Percentiles rank a stretch among this genome's conserved stretches.
Conservation (phyloP, 2,888 invertebrate species). For the Anoplius nigerrimus region DNA sequence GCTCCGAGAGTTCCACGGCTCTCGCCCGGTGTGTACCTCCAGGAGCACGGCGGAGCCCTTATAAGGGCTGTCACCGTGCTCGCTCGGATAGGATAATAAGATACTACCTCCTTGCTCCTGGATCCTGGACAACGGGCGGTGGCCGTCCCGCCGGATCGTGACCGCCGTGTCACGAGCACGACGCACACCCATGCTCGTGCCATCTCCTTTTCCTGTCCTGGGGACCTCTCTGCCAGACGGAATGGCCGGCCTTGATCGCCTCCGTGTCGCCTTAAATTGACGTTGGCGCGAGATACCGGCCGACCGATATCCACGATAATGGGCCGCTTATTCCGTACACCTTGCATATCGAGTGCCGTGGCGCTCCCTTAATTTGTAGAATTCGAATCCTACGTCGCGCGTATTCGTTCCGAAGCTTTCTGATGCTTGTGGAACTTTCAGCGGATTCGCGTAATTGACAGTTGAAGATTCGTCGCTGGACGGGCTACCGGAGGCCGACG, state of each 20-base stretch:
- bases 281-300: neutral
- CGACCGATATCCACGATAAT: no score
- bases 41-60: slow-evolving; percentile 57
- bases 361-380: no score
- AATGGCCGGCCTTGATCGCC: slow-evolving; percentile 4
- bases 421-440: no score
- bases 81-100: slow-evolving; percentile 67
- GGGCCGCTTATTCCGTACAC: no score
- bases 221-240: neutral
- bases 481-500: no score
- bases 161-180: slow-evolving; percentile 61
- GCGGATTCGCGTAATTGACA: no score
- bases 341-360: no score
- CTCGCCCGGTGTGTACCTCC: slow-evolving; percentile 43
- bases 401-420: no score
- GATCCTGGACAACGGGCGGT: slow-evolving; percentile 63
- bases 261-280: slow-evolving; percentile 2
- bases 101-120: slow-evolving; percentile 59
- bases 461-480: no score
- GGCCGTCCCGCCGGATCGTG: slow-evolving; percentile 62
- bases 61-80: slow-evolving; percentile 64
- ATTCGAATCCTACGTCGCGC: no score
- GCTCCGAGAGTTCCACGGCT: neutral
- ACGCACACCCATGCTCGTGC: slow-evolving; percentile 46
- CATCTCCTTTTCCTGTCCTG: slow-evolving; percentile 1